Evolutionary conservation across 2,888 invertebrate species (phyloP), one percentile per base, ranked within the genome.

Genomic region (Cenopis cana): DNA sequence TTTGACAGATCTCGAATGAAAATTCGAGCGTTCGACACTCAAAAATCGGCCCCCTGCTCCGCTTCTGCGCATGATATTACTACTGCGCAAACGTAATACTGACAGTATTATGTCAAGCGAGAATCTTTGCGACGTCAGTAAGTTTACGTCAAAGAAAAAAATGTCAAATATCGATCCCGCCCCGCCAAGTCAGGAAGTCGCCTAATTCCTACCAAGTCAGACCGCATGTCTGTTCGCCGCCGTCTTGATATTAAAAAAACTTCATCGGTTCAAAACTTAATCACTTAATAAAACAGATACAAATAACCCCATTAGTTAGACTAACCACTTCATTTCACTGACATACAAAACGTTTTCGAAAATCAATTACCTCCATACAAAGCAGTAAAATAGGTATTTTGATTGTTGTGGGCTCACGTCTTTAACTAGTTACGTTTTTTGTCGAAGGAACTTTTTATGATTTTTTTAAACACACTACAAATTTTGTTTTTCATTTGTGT

Each of bases 321-420:
- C 52, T 70, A 59, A 69, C 65, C 64, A 65, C 69, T 69, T 65
- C 57, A 41, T 33, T 64, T 50, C 33, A 52, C 41, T 11, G 50
- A 9, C 49, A 20, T 18, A 54, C 60, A 18, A 49, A 33, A 55
- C 49, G 36, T 20, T 38, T 18, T 50, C 14, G 59, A 69, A 70
- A 70, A 70, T 70, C 70, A 70, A 70, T 70, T 65, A 20, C 18
- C n/a, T 3, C n/a, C 52, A 2, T 33, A 70, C 59, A 70, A 69
- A 59, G 50, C 41, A 33, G 20, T 60, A 46, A 29, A 69, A 64
- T 68, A 68, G 55, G 62, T 69, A 64, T 69, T 64, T 56, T 61
- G 54, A 64, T 55, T 56, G 54, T 70, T 70, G 60, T 36, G 46
- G 52, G 29, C 69, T 46, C 59, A 59, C 59, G 69, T 64, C 62